A percentile compares a stretch with the other conserved stretches of the same genome.
Evolutionary conservation across 2,888 invertebrate species (phyloP).

Genomic region (Lepidochitona cinerea): DNA sequence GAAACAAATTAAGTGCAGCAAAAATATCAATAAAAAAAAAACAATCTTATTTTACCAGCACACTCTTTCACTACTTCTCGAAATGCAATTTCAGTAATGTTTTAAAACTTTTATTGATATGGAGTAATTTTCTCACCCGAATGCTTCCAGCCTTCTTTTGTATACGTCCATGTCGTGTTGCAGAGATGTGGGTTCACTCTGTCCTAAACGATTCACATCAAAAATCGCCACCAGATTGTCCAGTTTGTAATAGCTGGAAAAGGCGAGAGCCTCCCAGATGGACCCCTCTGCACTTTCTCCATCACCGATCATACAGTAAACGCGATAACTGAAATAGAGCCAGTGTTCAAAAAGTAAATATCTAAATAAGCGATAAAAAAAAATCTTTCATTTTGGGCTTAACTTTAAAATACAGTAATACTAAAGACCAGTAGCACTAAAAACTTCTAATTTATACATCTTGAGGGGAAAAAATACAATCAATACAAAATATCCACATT

Average conservation of each 20-base stretch:
- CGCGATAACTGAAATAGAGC: slow-evolving; percentile 77
- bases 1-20: not conserved
- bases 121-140: slow-evolving; percentile 77
- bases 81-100: too few relatives aligned
- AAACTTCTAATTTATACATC: too few relatives aligned
- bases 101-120: not conserved
- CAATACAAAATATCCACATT: too few relatives aligned
- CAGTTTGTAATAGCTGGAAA: slow-evolving; percentile 93
- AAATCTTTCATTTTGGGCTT: not conserved
- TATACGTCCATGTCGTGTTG: slow-evolving; percentile 93
- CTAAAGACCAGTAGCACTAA: too few relatives aligned
- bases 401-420: too few relatives aligned
- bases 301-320: slow-evolving; percentile 96
- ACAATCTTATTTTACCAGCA: too few relatives aligned
- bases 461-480: too few relatives aligned
- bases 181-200: slow-evolving; percentile 94
- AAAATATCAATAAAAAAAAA: not conserved
- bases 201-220: slow-evolving; percentile 97
- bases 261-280: slow-evolving; percentile 97
- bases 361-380: too few relatives aligned
- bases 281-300: slow-evolving; percentile 99
- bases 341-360: not conserved
- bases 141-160: slow-evolving; percentile 80
- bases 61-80: too few relatives aligned
- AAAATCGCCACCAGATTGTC: slow-evolving; percentile 98